A percentile compares a stretch with the other conserved stretches of the same genome.
Evolutionary conservation across 2,797 vertebrate genomes (phyloP).

Genomic region (Lithobates sylvaticus): DNA sequence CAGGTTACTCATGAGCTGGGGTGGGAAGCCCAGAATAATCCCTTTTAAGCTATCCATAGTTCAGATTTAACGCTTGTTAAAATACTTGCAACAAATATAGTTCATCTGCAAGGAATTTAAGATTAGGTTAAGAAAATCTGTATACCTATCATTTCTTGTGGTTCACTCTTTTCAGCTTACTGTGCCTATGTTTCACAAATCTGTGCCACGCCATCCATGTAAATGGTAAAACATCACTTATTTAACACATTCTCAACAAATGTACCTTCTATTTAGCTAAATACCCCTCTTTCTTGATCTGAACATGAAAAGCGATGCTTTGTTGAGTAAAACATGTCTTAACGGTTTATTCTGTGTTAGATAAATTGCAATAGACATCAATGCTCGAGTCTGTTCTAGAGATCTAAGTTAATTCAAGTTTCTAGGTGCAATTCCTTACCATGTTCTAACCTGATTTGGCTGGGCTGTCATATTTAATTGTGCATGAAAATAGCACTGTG

Average conservation of each 20-base stretch:
- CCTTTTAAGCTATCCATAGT: too few species aligned
- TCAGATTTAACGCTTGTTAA: too few species aligned
- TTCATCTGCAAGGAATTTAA: too few species aligned
- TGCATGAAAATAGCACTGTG: constrained; percentile 37
- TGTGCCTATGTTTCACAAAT: neutral
- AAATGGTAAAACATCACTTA: constrained; percentile 15
- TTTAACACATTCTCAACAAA: neutral
- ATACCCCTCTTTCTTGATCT: neutral
- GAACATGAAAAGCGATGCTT: neutral
- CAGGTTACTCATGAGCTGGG: too few species aligned
- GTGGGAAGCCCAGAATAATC: too few species aligned
- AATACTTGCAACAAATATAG: too few species aligned
- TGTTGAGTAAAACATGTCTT: constrained; percentile 28
- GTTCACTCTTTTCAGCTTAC: neutral
- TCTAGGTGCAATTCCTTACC: constrained; percentile 42
- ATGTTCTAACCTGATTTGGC: constrained; percentile 50
- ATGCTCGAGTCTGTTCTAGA: constrained; percentile 47
- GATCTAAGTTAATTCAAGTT: constrained; percentile 55
- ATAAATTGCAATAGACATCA: constrained; percentile 46
- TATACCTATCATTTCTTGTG: constrained; percentile 1
- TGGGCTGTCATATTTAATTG: constrained; percentile 50
- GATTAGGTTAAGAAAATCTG: neutral
- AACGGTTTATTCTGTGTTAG: constrained; percentile 9
- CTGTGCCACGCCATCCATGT: neutral
- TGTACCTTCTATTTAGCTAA: constrained; percentile 31